Percentiles rank a stretch among this genome's conserved stretches.
phyloP scores from a whole-genome alignment of 1,140 invertebrate species.

The Zaprionus lachaisei region DNA sequence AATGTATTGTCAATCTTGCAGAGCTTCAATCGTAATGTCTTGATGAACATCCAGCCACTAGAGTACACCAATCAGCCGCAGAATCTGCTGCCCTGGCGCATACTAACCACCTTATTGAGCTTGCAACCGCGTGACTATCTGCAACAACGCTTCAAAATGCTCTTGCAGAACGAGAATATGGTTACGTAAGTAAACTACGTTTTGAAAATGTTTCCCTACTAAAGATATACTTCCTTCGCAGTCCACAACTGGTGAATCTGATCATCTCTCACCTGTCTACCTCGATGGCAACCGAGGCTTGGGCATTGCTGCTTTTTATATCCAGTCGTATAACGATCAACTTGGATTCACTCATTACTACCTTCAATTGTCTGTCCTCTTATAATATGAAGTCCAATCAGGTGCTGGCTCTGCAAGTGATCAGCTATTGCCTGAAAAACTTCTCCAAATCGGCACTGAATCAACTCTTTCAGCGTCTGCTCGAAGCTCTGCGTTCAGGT shows the following conservation, averaged over 20 bases:
- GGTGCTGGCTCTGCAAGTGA: constrained; percentile 61
- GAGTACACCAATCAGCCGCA: constrained; percentile 72
- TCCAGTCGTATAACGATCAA: constrained; percentile 78
- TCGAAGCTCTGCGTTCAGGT: constrained; percentile 47
- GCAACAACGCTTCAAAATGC: constrained; percentile 50
- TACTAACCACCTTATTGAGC: constrained; percentile 65
- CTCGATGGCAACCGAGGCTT: constrained; percentile 78
- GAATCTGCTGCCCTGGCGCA: constrained; percentile 80
- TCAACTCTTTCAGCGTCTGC: constrained; percentile 62
- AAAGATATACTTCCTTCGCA: constrained; percentile 20
- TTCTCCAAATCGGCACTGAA: constrained; percentile 75
- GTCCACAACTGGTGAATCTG: constrained; percentile 56
- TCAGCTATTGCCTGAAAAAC: constrained; percentile 55
- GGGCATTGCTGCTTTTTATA: constrained; percentile 65
- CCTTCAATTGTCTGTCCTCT: constrained; percentile 63
- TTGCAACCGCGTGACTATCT: constrained; percentile 71
- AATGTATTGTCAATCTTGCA: constrained; percentile 11
- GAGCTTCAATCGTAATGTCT: constrained; percentile 68
- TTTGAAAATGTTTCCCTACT: background rate
- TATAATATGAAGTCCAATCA: constrained; percentile 72
- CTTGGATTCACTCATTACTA: constrained; percentile 67
- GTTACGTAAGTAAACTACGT: constrained; percentile 38
- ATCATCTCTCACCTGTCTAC: constrained; percentile 77
- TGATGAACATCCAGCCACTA: constrained; percentile 67
- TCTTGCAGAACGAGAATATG: constrained; percentile 52